Evolutionary conservation across 2,113 vertebrate species (phyloP), one percentile per base, ranked within the genome.

Genomic region (Ptychochromis oligacanthus): DNA sequence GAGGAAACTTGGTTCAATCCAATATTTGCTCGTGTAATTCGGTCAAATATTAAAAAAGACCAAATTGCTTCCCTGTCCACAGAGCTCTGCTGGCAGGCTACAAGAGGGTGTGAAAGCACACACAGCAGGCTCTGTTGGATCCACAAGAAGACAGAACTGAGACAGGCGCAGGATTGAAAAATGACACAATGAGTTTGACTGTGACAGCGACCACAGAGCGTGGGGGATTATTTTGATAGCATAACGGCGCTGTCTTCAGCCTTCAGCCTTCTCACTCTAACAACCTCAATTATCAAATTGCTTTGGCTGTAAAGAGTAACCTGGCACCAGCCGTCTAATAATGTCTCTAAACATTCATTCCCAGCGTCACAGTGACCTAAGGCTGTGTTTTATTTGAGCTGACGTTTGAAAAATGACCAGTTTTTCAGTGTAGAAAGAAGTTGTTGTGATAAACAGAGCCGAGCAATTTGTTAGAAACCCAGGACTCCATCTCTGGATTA

Each of bases 251-350:
- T 85, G 89, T 93, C 92, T 93, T 92, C 84, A 74, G 87, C 86
- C 91, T 91, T 93, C 91, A 84, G 87, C 61, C 81, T 88, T 88
- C 87, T 90, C 88, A 64, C 85, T 87, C 90, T 94, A 95, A 95
- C 92, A 92, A 91, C 91, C 83, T 83, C 91, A 95, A 95, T 96
- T 95, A 95, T 90, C 88, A 92, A 95, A 96, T 95, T 94, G 93
- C 92, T 81, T 79, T 82, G 91, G 93, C 92, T 90, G 90, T 90
- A 81, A 89, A 89, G 81, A 65, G 89, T 89, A 91, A 93, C 90
- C 90, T 75, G 91, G 91, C 88, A 91, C 87, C 90, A 40, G 83
- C 65, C 54, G 55, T 88, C 91, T 88, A 92, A 93, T 93, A 83
- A 88, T 18, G 88, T 89, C 86, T 91, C 84, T 57, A 91, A 92